These are phyloP conservation scores for Mormyrus iriodes DNA, from an alignment of 2,113 vertebrate species.

Conservation along the genomic window DNA sequence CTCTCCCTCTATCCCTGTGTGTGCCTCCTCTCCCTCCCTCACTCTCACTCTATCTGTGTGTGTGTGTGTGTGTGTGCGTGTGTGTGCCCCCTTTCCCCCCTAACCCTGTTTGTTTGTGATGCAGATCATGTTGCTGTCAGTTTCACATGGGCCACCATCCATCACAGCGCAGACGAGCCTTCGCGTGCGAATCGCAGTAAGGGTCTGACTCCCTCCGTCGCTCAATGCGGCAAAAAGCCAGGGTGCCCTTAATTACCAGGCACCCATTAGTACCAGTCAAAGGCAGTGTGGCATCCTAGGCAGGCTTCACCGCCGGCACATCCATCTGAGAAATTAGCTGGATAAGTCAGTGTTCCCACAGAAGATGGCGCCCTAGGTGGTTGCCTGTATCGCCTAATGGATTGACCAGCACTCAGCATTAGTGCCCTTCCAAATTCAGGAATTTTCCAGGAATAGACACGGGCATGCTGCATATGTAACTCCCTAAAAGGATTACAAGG, in stretches of 20 bases:
- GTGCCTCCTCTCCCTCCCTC: too few relatives aligned
- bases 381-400: not conserved
- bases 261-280: not conserved
- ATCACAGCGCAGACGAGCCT: not conserved
- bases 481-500: not conserved
- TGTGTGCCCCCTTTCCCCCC: not conserved
- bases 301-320: not conserved
- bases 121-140: slow-evolving; percentile 1
- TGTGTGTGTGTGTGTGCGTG: not conserved
- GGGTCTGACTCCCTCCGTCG: not conserved
- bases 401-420: not conserved
- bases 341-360: not conserved
- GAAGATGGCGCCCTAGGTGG: not conserved
- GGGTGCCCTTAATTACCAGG: not conserved
- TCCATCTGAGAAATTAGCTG: not conserved
- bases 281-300: not conserved
- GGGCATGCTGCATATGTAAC: not conserved
- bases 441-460: not conserved
- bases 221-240: not conserved
- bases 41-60: too few relatives aligned
- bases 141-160: not conserved
- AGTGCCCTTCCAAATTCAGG: not conserved
- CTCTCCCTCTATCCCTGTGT: too few relatives aligned
- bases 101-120: not conserved
- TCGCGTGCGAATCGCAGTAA: not conserved